Percentiles rank a stretch among this genome's conserved stretches.
Evolutionary conservation across 2,888 invertebrate species (phyloP).

Genomic region (Ectemnius cavifrons): DNA sequence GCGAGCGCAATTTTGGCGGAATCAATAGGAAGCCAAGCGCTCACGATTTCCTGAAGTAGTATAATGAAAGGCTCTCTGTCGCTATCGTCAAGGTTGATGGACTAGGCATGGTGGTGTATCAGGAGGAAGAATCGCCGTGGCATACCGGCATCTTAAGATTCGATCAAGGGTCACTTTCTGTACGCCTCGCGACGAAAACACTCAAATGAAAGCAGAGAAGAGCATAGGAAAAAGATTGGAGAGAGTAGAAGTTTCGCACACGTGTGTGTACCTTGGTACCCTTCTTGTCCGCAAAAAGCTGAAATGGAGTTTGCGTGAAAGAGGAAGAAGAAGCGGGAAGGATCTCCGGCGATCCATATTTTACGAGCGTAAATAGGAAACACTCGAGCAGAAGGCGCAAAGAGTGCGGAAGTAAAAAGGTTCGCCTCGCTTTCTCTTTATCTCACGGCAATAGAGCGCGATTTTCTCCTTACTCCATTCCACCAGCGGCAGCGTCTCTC

Average conservation of each 20-base stretch:
- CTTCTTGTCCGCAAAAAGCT: slow-evolving; percentile 47
- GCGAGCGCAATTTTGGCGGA: too few relatives aligned
- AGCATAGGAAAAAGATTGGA: neutral
- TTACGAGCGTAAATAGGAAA: slow-evolving; percentile 55
- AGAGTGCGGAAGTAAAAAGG: slow-evolving; percentile 24
- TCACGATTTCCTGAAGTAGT: slow-evolving; percentile 60
- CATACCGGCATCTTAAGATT: slow-evolving; percentile 18
- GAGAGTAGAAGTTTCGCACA: slow-evolving; percentile 15
- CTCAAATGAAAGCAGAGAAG: neutral
- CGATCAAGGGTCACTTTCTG: slow-evolving; percentile 25
- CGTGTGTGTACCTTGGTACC: slow-evolving; percentile 33
- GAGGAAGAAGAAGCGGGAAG: slow-evolving; percentile 28
- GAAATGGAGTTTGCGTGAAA: slow-evolving; percentile 54
- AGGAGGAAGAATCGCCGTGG: slow-evolving; percentile 24
- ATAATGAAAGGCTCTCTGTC: slow-evolving; percentile 65
- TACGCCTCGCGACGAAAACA: neutral
- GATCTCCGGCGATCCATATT: slow-evolving; percentile 51
- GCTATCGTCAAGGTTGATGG: slow-evolving; percentile 29
- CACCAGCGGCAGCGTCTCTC: neutral
- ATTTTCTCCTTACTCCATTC: slow-evolving; percentile 37
- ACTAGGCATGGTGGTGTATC: slow-evolving; percentile 30
- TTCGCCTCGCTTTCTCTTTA: slow-evolving; percentile 30
- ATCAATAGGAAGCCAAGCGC: too few relatives aligned
- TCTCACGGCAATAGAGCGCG: slow-evolving; percentile 43
- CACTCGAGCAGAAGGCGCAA: slow-evolving; percentile 41